These are phyloP conservation scores for Yponomeuta sedellus DNA, from an alignment of 2,888 invertebrate genomes.

Conservation along the genomic window DNA sequence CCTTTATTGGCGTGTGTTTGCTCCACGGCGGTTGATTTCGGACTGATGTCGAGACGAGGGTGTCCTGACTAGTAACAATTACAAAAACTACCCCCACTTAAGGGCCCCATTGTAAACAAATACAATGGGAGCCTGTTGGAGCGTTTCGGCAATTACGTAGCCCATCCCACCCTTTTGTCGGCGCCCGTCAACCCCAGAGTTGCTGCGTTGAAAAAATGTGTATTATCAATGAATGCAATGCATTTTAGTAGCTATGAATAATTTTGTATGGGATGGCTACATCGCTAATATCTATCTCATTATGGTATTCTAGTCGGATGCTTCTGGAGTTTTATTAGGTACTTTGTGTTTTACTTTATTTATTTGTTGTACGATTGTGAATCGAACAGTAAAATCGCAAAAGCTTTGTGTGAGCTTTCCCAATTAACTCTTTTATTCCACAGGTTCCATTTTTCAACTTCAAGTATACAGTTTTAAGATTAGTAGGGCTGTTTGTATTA, in stretches of 20 bases:
- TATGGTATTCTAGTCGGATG: constrained; percentile 49
- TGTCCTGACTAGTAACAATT: constrained; percentile 63
- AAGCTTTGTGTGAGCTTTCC: constrained; percentile 6
- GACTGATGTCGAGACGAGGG: constrained; percentile 53
- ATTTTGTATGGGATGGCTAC: constrained; percentile 69
- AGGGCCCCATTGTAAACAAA: constrained; percentile 70
- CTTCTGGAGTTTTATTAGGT: neutral
- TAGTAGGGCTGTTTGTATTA: no score
- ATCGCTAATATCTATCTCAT: constrained; percentile 72
- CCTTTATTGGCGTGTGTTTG: constrained; percentile 23
- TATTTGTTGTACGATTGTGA: neutral
- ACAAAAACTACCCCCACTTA: constrained; percentile 76
- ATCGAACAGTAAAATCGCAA: constrained; percentile 15
- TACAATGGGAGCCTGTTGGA: constrained; percentile 72
- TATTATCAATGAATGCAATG: constrained; percentile 56
- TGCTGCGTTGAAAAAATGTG: constrained; percentile 40
- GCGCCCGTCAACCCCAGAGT: constrained; percentile 63
- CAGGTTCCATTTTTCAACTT: no score
- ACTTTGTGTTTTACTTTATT: neutral
- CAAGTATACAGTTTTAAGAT: no score
- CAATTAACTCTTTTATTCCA: no score
- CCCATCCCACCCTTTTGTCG: constrained; percentile 75
- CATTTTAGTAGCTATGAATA: constrained; percentile 75
- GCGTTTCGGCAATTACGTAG: constrained; percentile 75
- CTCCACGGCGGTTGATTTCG: constrained; percentile 40